Percentiles rank a stretch among this genome's conserved stretches.
Evolutionary conservation across 2,113 vertebrate genomes (phyloP).

Genomic region (Addax nasomaculatus): DNA sequence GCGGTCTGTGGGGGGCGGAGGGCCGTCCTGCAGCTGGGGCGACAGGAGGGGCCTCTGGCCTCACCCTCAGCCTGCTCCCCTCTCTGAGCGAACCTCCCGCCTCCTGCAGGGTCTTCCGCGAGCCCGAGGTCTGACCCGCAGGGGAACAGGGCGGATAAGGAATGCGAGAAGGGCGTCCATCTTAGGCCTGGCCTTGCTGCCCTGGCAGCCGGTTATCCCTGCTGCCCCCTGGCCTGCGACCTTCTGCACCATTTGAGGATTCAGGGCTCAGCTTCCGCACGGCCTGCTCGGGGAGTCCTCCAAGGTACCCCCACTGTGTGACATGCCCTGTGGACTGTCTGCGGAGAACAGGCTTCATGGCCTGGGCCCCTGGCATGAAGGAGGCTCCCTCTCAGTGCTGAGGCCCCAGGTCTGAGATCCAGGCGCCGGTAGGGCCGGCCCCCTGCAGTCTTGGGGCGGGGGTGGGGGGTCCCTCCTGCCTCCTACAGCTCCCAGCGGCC

Average conservation of each 20-base stretch:
- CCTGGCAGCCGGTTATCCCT: accelerated
- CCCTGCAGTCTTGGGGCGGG: neutral
- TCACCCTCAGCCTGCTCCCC: neutral
- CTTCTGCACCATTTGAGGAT: neutral
- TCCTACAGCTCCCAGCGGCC: neutral
- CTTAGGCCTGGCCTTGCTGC: neutral
- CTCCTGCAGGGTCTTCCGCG: neutral
- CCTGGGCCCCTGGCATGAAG: too few relatives aligned
- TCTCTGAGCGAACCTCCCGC: accelerated
- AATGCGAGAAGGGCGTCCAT: neutral
- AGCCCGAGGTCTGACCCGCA: neutral
- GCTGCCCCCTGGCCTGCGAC: accelerated
- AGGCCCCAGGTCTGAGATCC: neutral
- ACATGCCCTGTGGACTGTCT: neutral
- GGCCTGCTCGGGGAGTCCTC: neutral
- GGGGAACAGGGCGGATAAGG: neutral
- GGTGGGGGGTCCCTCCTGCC: neutral
- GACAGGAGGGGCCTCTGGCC: accelerated
- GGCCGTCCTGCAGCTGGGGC: neutral
- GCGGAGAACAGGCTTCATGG: too few relatives aligned
- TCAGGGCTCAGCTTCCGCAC: neutral
- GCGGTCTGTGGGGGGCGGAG: accelerated
- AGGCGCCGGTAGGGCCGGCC: accelerated
- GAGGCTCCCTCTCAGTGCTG: neutral
- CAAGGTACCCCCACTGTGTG: accelerated